Evolutionary conservation across 2,113 vertebrate species (phyloP).

Genomic region (Pygathrix nemaeus): DNA sequence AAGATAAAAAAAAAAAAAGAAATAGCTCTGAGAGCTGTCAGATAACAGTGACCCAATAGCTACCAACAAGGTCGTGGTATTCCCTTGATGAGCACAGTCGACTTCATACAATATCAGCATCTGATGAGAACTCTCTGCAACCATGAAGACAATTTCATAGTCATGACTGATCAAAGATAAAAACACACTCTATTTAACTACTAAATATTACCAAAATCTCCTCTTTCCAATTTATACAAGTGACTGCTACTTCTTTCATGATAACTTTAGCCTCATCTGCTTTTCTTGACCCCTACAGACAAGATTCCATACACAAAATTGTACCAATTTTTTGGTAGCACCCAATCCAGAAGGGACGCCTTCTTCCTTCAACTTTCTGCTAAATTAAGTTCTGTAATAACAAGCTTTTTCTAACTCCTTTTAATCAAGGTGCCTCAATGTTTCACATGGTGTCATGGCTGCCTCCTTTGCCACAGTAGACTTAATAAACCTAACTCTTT

Average conservation of each 20-base stretch:
- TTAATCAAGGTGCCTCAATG: neutral
- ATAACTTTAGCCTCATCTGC: neutral
- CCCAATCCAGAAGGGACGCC: neutral
- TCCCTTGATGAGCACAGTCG: neutral
- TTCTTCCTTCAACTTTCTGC: neutral
- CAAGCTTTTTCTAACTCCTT: neutral
- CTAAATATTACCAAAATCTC: neutral
- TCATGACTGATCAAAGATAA: neutral
- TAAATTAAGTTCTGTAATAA: neutral
- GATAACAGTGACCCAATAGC: neutral
- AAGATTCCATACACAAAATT: neutral
- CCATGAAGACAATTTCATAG: neutral
- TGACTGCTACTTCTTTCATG: neutral
- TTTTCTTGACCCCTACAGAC: neutral
- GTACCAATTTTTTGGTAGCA: neutral
- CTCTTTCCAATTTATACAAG: neutral
- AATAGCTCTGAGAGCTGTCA: neutral
- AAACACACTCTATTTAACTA: neutral
- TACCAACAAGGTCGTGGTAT: rapidly evolving
- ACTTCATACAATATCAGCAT: neutral
- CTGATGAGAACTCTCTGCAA: neutral
- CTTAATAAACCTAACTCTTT: neutral
- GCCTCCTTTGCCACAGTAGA: neutral
- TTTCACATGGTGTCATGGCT: rapidly evolving
- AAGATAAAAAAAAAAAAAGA: neutral